Evolutionary conservation across 1,140 invertebrate genomes (phyloP).

Genomic region (Drusus annulatus): DNA sequence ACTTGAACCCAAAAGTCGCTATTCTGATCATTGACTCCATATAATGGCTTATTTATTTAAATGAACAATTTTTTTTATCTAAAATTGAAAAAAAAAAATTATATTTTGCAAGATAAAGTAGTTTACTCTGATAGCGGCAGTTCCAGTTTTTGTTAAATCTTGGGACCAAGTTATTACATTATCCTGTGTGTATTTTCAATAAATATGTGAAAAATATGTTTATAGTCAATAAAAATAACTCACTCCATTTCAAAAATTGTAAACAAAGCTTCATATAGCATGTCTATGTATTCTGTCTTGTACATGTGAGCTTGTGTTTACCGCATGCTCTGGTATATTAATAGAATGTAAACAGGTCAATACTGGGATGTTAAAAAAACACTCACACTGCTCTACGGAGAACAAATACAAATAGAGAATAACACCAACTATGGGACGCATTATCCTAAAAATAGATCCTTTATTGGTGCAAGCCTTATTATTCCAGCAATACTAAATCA

Average conservation of each 20-base stretch:
- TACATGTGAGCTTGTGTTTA: background rate
- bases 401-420: conserved; percentile 15
- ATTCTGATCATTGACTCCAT: too few relatives aligned
- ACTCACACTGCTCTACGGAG: background rate
- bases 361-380: conserved; percentile 10
- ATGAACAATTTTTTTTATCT: too few relatives aligned
- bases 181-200: too few relatives aligned
- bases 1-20: too few relatives aligned
- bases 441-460: conserved; percentile 20
- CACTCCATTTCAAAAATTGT: conserved; percentile 16
- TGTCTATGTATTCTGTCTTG: background rate
- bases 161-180: too few relatives aligned
- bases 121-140: too few relatives aligned
- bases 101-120: too few relatives aligned
- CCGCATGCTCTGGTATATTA: conserved; percentile 24
- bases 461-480: conserved; percentile 28
- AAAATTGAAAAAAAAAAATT: too few relatives aligned
- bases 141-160: too few relatives aligned
- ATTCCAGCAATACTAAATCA: conserved; percentile 13
- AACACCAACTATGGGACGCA: conserved; percentile 6
- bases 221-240: background rate
- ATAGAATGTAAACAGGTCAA: conserved; percentile 57
- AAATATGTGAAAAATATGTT: background rate
- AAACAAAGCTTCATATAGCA: conserved; percentile 27
- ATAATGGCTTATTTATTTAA: too few relatives aligned